Percentiles rank a stretch among this genome's conserved stretches.
Conservation (phyloP, 1,140 invertebrate genomes). For the Ceratosolen fusciceps region DNA sequence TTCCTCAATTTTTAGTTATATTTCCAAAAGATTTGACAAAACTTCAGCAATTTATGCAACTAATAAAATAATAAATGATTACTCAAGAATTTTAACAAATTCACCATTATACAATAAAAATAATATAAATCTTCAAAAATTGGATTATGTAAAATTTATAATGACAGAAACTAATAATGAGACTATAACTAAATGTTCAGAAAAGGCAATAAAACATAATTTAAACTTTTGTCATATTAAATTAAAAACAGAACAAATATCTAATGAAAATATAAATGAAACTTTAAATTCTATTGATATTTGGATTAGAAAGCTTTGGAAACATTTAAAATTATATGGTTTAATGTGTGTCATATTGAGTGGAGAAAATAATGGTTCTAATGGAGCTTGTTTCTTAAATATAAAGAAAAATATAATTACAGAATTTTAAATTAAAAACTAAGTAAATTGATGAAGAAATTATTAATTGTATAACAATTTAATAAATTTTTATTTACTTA, state of each 20-base stretch:
- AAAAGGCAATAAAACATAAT: slow-evolving; percentile 70
- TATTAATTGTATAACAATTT: too few species aligned
- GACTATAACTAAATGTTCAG: slow-evolving; percentile 70
- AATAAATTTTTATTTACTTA: too few species aligned
- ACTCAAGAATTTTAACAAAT: slow-evolving; percentile 69
- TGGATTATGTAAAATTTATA: slow-evolving; percentile 68
- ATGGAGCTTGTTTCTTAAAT: slow-evolving; percentile 72
- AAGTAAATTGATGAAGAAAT: too few species aligned
- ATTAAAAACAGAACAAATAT: slow-evolving; percentile 65
- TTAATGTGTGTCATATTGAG: slow-evolving; percentile 75
- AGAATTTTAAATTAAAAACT: too few species aligned
- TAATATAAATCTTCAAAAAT: slow-evolving; percentile 60
- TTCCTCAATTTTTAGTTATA: slow-evolving; percentile 78
- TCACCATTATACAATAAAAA: slow-evolving; percentile 59
- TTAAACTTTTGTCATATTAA: slow-evolving; percentile 77
- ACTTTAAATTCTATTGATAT: slow-evolving; percentile 73
- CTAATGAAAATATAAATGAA: slow-evolving; percentile 64
- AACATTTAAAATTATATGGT: slow-evolving; percentile 71
- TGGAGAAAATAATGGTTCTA: slow-evolving; percentile 69
- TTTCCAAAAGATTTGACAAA: slow-evolving; percentile 74
- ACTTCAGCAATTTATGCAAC: slow-evolving; percentile 74
- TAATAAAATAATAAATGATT: slow-evolving; percentile 74
- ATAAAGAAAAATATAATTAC: slow-evolving; percentile 59
- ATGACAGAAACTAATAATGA: slow-evolving; percentile 69
- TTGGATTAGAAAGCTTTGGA: slow-evolving; percentile 76